A percentile compares a stretch with the other conserved stretches of the same genome.
Conservation (phyloP, 2,888 invertebrate species). For the Heliconius erato region DNA sequence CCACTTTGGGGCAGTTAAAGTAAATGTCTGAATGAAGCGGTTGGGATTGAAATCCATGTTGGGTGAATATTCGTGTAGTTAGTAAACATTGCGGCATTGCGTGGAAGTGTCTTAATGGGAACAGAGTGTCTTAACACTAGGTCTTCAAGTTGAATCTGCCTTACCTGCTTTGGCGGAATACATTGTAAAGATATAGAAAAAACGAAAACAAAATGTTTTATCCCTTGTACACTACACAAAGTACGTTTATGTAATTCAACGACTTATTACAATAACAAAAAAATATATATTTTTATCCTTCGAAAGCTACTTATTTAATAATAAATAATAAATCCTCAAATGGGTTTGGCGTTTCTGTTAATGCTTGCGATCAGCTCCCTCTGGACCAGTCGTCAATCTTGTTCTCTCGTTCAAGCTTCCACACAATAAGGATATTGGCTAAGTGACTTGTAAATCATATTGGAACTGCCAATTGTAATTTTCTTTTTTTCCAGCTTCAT, state of each 20-base stretch:
- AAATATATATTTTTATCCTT: background rate
- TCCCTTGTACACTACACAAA: background rate
- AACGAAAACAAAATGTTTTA: background rate
- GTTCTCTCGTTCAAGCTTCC: conserved; percentile 43
- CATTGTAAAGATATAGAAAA: background rate
- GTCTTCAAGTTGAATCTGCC: no score
- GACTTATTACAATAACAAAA: background rate
- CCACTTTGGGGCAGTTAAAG: background rate
- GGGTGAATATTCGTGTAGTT: no score
- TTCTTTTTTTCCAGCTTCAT: no score
- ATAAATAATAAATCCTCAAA: conserved; percentile 13
- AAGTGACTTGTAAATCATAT: conserved; percentile 7
- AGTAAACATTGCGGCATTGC: no score
- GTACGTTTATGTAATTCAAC: background rate
- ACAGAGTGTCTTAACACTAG: no score
- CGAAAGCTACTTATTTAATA: background rate
- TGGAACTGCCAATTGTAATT: background rate
- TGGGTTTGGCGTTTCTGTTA: background rate
- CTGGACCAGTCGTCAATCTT: conserved; percentile 53
- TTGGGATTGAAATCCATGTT: no score
- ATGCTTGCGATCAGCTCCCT: conserved; percentile 31
- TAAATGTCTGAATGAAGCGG: no score
- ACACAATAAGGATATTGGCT: background rate
- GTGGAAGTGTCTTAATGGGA: no score
- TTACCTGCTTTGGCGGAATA: no score